phyloP scores from a whole-genome alignment of 2,888 invertebrate genomes.

The Cheilosia vulpina region DNA sequence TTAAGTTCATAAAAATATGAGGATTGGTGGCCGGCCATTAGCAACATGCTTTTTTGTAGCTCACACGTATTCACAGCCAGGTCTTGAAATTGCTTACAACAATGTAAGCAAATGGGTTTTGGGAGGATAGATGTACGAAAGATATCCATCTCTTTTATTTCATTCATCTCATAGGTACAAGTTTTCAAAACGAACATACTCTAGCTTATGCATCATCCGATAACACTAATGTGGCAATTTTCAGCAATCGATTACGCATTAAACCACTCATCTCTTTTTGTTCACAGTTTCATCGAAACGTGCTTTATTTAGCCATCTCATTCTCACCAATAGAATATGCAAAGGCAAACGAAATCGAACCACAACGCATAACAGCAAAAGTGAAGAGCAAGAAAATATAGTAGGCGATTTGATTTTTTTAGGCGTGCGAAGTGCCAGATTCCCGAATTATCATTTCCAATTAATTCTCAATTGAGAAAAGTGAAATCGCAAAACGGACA shows the following conservation, averaged over 20 bases:
- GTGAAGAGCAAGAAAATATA: conserved; percentile 53
- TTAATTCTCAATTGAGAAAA: conserved; percentile 49
- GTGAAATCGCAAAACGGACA: conserved; percentile 30
- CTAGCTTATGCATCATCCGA: conserved; percentile 21
- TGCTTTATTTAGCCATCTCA: not conserved
- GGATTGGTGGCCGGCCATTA: too few species aligned
- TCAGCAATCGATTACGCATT: conserved; percentile 23
- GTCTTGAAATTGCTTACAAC: too few species aligned
- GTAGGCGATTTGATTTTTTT: conserved; percentile 72
- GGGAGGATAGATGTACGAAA: too few species aligned
- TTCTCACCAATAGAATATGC: conserved; percentile 11
- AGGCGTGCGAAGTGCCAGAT: conserved; percentile 72
- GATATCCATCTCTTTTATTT: too few species aligned
- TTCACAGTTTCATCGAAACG: not conserved
- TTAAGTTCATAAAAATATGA: too few species aligned
- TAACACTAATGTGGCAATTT: conserved; percentile 37
- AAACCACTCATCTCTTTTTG: not conserved
- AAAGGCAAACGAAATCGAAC: conserved; percentile 19
- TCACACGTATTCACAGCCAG: too few species aligned
- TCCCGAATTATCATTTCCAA: conserved; percentile 63
- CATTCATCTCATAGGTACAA: too few species aligned
- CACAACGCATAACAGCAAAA: conserved; percentile 18
- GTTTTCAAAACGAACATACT: conserved; percentile 42
- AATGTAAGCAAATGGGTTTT: too few species aligned
- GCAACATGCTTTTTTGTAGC: too few species aligned